Percentiles rank a stretch among this genome's conserved stretches.
Evolutionary conservation across 2,797 vertebrate genomes (phyloP).

Genomic region (Taenioides sp.): DNA sequence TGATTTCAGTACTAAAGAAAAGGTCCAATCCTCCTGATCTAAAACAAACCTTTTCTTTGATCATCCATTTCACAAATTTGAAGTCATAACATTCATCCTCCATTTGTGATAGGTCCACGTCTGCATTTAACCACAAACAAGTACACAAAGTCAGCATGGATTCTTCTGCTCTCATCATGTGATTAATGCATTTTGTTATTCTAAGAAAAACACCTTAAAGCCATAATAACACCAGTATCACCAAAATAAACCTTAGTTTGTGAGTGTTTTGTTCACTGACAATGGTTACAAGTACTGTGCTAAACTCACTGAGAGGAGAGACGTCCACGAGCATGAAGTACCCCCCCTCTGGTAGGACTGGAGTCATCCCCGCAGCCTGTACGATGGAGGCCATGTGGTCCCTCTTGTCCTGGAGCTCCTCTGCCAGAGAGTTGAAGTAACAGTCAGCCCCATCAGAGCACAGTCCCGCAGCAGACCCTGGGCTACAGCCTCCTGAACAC

Average conservation of each 20-base stretch:
- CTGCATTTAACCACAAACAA: constrained; percentile 58
- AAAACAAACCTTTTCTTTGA: constrained; percentile 84
- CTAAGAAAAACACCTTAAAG: no score
- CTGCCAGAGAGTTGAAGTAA: constrained; percentile 87
- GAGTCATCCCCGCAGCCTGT: constrained; percentile 82
- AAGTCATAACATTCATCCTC: constrained; percentile 88
- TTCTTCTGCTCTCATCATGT: no score
- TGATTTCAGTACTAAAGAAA: no score
- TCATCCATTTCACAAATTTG: constrained; percentile 97
- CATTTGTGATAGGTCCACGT: constrained; percentile 85
- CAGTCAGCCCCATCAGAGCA: constrained; percentile 87
- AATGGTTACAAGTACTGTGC: neutral
- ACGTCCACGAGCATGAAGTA: constrained; percentile 95
- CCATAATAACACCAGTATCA: no score
- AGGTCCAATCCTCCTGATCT: no score
- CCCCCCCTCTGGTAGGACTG: constrained; percentile 91
- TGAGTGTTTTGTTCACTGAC: no score
- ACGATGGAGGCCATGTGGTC: constrained; percentile 85
- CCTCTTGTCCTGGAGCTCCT: constrained; percentile 87
- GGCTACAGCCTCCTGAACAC: constrained; percentile 88
- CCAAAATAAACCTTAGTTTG: no score
- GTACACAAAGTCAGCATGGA: neutral
- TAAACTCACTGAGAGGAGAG: constrained; percentile 82
- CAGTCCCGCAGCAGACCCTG: constrained; percentile 83
- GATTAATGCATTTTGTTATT: no score